These are phyloP conservation scores for Panurus biarmicus DNA, from an alignment of 2,113 vertebrate genomes.

Conservation along the genomic window DNA sequence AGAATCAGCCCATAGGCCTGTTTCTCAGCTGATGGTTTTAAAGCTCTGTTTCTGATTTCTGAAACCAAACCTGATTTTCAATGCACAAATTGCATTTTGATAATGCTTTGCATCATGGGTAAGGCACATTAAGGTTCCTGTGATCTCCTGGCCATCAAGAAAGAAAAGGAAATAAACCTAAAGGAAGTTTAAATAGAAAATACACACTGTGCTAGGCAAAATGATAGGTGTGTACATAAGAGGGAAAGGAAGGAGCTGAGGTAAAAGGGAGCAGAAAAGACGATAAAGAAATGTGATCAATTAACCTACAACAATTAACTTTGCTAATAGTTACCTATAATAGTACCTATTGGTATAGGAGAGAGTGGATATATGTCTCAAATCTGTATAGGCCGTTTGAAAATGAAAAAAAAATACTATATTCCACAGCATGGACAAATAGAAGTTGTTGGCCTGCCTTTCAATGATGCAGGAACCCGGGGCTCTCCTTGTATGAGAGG, in stretches of 20 bases:
- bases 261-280: not conserved
- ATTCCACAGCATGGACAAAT: not conserved
- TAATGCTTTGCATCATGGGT: not conserved
- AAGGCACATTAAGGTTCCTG: not conserved
- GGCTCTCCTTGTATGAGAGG: not conserved
- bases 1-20: not conserved
- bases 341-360: not conserved
- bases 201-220: not conserved
- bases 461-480: not conserved
- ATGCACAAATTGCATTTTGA: not conserved
- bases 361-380: not conserved
- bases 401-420: not conserved
- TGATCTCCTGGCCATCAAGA: not conserved
- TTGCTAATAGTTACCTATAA: not conserved
- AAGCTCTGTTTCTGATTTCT: not conserved
- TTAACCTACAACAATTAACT: not conserved
- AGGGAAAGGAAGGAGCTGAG: not conserved
- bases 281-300: not conserved
- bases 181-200: not conserved
- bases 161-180: not conserved
- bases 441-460: not conserved
- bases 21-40: not conserved
- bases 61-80: not conserved
- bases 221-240: not conserved
- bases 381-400: not conserved